A percentile compares a stretch with the other conserved stretches of the same genome.
phyloP scores from a whole-genome alignment of 2,888 invertebrate genomes.

The Andrena praecox region DNA sequence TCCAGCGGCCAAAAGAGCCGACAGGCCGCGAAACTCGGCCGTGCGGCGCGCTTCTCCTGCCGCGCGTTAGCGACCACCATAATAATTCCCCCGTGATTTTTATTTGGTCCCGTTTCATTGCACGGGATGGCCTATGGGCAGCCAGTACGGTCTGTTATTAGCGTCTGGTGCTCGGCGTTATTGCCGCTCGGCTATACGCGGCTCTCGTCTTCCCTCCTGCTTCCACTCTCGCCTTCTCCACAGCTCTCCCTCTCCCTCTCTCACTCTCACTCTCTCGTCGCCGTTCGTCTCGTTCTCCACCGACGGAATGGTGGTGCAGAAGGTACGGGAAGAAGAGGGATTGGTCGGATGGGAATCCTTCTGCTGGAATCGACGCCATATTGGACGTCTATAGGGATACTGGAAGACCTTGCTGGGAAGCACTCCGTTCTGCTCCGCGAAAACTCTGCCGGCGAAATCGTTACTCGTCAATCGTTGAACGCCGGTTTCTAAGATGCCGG shows the following conservation, averaged over 20 bases:
- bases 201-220: constrained; percentile 69
- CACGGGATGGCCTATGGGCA: constrained; percentile 84
- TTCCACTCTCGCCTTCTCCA: constrained; percentile 49
- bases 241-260: constrained; percentile 18
- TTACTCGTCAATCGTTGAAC: neutral
- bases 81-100: constrained; percentile 84
- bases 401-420: neutral
- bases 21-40: constrained; percentile 53
- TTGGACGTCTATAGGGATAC: constrained; percentile 59
- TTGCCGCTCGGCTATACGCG: constrained; percentile 82
- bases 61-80: constrained; percentile 81
- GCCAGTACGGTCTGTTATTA: constrained; percentile 85
- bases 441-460: neutral
- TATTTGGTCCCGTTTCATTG: constrained; percentile 84
- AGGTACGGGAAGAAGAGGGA: constrained; percentile 75
- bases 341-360: constrained; percentile 80
- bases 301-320: constrained; percentile 72
- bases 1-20: constrained; percentile 14
- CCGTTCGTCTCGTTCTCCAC: constrained; percentile 62
- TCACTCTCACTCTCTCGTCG: constrained; percentile 31
- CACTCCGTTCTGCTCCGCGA: neutral
- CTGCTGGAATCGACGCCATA: constrained; percentile 76
- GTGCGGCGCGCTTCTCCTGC: constrained; percentile 43
- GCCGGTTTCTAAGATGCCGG: neutral
- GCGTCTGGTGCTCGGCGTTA: constrained; percentile 85